Conservation (phyloP, 1,140 invertebrate species). For the Camponotus vicinus region DNA sequence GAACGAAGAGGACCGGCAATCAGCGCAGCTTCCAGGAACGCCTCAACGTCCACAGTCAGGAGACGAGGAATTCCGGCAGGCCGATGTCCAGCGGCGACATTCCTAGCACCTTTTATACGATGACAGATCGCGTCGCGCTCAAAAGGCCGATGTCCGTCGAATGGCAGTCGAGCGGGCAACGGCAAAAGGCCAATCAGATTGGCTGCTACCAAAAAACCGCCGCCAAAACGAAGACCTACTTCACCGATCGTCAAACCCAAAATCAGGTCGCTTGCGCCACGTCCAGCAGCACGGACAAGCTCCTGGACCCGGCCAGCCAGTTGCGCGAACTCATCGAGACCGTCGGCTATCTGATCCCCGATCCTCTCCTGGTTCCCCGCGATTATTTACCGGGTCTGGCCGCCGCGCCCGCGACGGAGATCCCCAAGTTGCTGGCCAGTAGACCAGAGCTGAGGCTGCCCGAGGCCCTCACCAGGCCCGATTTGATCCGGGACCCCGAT, state of each 20-base stretch:
- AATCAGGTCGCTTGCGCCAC: slow-evolving; percentile 58
- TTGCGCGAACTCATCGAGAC: slow-evolving; percentile 90
- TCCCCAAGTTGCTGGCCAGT: slow-evolving; percentile 90
- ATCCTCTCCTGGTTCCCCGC: slow-evolving; percentile 93
- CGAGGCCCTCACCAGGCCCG: slow-evolving; percentile 90
- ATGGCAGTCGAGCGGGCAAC: slow-evolving; percentile 65
- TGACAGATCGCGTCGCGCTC: slow-evolving; percentile 56
- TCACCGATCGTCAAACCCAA: not conserved
- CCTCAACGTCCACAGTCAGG: slow-evolving; percentile 49
- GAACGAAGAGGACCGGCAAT: not conserved
- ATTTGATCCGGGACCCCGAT: slow-evolving; percentile 91
- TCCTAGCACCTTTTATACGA: slow-evolving; percentile 67
- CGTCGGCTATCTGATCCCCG: slow-evolving; percentile 90
- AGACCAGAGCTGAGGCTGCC: slow-evolving; percentile 91
- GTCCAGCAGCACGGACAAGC: slow-evolving; percentile 68
- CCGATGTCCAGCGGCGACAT: slow-evolving; percentile 76
- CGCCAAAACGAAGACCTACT: not conserved
- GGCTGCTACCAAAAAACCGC: slow-evolving; percentile 51
- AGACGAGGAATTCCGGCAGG: slow-evolving; percentile 53
- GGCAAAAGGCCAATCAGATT: slow-evolving; percentile 40
- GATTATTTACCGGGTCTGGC: slow-evolving; percentile 90
- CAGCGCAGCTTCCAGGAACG: slow-evolving; percentile 64
- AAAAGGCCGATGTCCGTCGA: slow-evolving; percentile 75
- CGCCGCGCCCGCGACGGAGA: slow-evolving; percentile 91
- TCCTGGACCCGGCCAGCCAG: slow-evolving; percentile 89